Evolutionary conservation across 2,888 invertebrate species (phyloP).

Genomic region (Hydrotaea diabolus): DNA sequence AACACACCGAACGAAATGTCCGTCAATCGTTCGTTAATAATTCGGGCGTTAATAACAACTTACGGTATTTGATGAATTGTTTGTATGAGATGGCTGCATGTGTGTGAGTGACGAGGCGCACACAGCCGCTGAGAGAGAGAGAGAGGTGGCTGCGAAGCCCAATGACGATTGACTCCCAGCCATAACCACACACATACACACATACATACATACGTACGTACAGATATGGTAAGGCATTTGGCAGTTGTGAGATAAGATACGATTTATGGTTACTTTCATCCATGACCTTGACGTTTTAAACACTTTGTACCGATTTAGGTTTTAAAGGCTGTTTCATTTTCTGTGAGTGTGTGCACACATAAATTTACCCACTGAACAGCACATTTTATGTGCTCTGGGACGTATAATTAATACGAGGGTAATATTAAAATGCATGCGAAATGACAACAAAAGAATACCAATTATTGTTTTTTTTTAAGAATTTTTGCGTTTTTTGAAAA

Average conservation of each 20-base stretch:
- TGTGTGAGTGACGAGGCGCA: neutral
- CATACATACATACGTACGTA: constrained; percentile 25
- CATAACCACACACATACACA: neutral
- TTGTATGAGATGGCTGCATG: constrained; percentile 33
- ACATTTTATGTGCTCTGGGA: constrained; percentile 8
- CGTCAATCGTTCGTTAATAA: constrained; percentile 48
- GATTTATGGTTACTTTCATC: constrained; percentile 75
- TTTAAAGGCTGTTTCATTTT: constrained; percentile 8
- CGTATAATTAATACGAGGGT: constrained; percentile 34
- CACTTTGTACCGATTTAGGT: constrained; percentile 36
- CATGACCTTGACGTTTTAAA: constrained; percentile 75
- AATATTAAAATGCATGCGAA: neutral
- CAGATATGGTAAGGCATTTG: constrained; percentile 45
- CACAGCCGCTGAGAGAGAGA: constrained; percentile 1
- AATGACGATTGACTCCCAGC: neutral
- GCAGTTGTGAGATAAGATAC: constrained; percentile 52
- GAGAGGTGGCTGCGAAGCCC: neutral
- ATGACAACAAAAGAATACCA: neutral
- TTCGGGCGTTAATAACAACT: constrained; percentile 64
- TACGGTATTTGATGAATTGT: constrained; percentile 42
- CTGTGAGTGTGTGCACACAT: neutral
- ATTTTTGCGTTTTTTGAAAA: no score
- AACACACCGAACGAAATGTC: constrained; percentile 36
- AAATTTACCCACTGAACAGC: no score
- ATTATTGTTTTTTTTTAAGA: neutral